Evolutionary conservation across 2,797 vertebrate species (phyloP), one percentile per base, ranked within the genome.

Genomic region (Phrynocephalus guinanensis): DNA sequence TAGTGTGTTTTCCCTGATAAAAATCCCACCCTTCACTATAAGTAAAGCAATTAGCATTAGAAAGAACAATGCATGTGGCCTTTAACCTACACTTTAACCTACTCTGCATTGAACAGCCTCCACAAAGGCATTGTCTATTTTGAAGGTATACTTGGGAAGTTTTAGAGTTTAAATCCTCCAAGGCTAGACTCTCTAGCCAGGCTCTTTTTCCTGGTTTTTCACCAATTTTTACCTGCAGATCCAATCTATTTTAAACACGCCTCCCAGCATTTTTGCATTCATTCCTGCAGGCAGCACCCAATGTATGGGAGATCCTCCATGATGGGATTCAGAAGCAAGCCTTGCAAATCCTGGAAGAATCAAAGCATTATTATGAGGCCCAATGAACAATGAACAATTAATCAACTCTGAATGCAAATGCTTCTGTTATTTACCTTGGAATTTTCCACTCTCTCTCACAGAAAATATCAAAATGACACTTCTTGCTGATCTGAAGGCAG

Each of bases 241-340:
- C 99, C 99, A 99, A 95, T 99, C 98, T 91, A 99, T 99, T 96
- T 98, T 99, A 94, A 99, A 99, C 73, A 99, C 99, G 71, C 99
- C 99, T n/a, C 99, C 99, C 84, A 99, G 96, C 99, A 99, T 99
- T 96, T 99, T 99, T 87, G 99, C 99, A 83, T 97, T 99, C 98
- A 99, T 99, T 93, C 99, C 99, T 28, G 98, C 98, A 86, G 99
- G 99, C 87, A 99, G 97, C 16, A 99, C 98, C 99, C 99, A 99
- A 94, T 99, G 99, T 93, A 99, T 99, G 16, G 99, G 99, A 78
- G 99, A 99, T 30, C 99, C 99, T 86, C 98, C 99, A 5, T 99
- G 99, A 94, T 99, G 98, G 1, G 99, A 99, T 94, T 99, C 99
- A 2, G 99, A 99, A 0, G 98, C 97, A 81, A 99, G 95, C 15